A percentile compares a stretch with the other conserved stretches of the same genome.
These are phyloP conservation scores for Leptocoma aspasia DNA, from an alignment of 2,113 vertebrate genomes.

Conservation along the genomic window DNA sequence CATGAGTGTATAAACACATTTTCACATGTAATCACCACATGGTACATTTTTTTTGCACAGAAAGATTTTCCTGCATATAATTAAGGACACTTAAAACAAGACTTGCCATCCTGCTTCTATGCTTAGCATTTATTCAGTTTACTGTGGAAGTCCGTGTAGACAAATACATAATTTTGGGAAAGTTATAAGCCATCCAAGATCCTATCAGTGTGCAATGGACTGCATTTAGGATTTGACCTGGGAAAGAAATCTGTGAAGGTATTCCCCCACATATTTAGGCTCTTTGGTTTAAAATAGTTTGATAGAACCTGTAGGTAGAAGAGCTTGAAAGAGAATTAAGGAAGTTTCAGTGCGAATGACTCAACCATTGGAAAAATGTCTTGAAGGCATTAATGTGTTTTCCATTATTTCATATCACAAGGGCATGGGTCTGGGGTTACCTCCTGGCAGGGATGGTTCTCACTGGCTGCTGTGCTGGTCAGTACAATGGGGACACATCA, in stretches of 20 bases:
- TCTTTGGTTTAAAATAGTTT: neutral
- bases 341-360: neutral
- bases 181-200: neutral
- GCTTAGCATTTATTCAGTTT: neutral
- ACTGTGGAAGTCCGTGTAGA: neutral
- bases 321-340: neutral
- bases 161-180: neutral
- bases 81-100: neutral
- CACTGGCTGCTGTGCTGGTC: rapidly evolving
- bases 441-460: neutral
- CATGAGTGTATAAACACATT: neutral
- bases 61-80: neutral
- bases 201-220: neutral
- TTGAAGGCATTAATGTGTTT: neutral
- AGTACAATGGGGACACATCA: rapidly evolving
- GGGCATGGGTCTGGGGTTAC: neutral
- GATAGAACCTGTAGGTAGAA: neutral
- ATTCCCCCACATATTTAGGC: neutral
- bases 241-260: neutral
- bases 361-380: neutral
- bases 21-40: neutral
- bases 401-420: neutral
- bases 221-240: neutral
- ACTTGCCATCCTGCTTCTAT: neutral
- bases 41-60: neutral